phyloP scores from a whole-genome alignment of 2,113 vertebrate species.

The Okapia johnstoni region DNA sequence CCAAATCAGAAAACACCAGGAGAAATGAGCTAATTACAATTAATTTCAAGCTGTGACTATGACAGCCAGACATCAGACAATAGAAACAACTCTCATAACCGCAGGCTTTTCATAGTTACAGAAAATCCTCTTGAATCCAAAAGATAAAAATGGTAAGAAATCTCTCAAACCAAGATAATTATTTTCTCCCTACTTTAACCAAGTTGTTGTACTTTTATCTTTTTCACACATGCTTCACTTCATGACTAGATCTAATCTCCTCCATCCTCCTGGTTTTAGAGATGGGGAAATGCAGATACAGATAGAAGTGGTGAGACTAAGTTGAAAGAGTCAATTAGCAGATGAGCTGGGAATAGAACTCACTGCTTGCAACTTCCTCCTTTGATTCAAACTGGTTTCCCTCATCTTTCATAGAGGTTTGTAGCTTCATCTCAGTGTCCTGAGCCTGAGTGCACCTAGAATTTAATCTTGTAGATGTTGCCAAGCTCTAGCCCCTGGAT shows the following conservation, averaged over 20 bases:
- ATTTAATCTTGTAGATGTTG: neutral
- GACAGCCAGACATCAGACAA: neutral
- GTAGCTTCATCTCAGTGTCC: neutral
- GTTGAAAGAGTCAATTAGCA: neutral
- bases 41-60: neutral
- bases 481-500: neutral
- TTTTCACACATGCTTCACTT: neutral
- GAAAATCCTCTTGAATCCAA: neutral
- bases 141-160: neutral
- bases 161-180: constrained; percentile 23
- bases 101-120: neutral
- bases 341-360: neutral
- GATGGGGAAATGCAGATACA: neutral
- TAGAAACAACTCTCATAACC: neutral
- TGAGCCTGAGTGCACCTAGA: neutral
- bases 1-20: neutral
- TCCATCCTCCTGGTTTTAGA: neutral
- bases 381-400: neutral
- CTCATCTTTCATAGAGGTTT: neutral
- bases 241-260: neutral
- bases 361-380: neutral
- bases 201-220: neutral
- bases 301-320: neutral
- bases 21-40: neutral
- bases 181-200: neutral